Base-by-base conservation (phyloP, 2,113 vertebrate genomes). In the Peromyscus leucopus region DNA sequence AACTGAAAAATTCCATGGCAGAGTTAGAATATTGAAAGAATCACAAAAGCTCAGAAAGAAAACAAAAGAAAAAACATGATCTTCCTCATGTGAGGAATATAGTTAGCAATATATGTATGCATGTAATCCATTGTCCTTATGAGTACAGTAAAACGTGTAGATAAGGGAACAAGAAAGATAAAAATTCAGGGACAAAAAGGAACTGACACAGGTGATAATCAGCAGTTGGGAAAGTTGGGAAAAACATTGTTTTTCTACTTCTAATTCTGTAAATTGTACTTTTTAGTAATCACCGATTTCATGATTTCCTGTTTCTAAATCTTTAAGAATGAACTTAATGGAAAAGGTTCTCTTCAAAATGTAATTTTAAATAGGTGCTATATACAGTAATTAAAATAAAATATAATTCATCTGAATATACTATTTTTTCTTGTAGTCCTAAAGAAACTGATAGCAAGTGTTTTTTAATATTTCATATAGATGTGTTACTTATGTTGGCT, bases 391-490 rank as follows among this genome's bases (percentile, higher is more conserved):
- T 74, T 74, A 61, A 17, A 55, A 55, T 46, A 1, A 59, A 24
- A 82, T 71, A 51, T 57, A 87, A 74, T 55, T 46, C 24, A 88
- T 80, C 63, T 46, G 31, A 93, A 72, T 61, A 67, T n/a, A 72
- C 57, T 28, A 16, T 42, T 51, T 90, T 92, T 93, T 72, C 22
- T 93, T 12, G 71, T 39, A 6, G 4, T 55, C 21, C 55, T 79
- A 46, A 88, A 36, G 46, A 92, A 92, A 90, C 33, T 67, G 76
- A 42, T 51, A 51, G 51, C 4, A 90, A n/a, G 5, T 63, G 65
- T 79, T 90, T 87, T 92, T 85, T 31, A 85, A 59, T 82, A 74
- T 92, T 76, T 83, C 5, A 90, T 83, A 95, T 31, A 87, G 22
- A 72, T 72, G 39, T 86, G 33, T 51, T 87, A 79, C 13, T 61